Base-by-base conservation (phyloP, 2,113 vertebrate genomes). In the Pelodiscus sinensis region DNA sequence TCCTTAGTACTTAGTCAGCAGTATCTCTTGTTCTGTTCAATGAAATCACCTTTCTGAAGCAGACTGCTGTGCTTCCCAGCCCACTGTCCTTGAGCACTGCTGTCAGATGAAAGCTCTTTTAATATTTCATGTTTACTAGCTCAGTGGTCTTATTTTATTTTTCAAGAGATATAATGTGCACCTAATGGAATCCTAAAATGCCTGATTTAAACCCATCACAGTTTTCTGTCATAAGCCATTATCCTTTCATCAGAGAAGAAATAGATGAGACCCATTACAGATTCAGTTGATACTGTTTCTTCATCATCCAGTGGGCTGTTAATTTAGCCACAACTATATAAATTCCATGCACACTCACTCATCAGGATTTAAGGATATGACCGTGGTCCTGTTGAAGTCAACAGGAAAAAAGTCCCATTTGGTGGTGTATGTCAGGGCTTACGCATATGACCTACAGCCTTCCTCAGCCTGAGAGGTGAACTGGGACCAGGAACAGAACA, bases 301-400 rank as follows among this genome's bases (percentile, higher is more conserved):
- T 88, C 86, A 90, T 57, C 95, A 94, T 77, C 92, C 90, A 86
- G 60, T 94, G 77, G 90, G 87, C 89, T 93, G 81, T 81, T 94
- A 85, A 87, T 51, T 86, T 94, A 94, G 79, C 93, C 71, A 55
- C 65, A 92, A 84, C 57, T 55, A 81, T 92, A 82, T 94, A 92
- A 79, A 92, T 90, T 94, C 94, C 84, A 93, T 56, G 56, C 92
- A 96, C 0, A 0, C n/a, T n/a, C 80, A 60, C 19, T 31, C 44
- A 90, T 89, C 81, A 89, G 9, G 75, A 62, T 51, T 25, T 79
- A 68, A 82, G 31, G 57, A 81, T 35, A 75, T 89, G 80, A 56
- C 57, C n/a, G 38, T 54, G 6, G 60, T 93, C 90, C 75, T 94
- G 60, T 89, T 86, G 82, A 52, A 93, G 51, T 14, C 29, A 80